Percentiles rank a stretch among this genome's conserved stretches.
These are phyloP conservation scores for Balanococcus diminutus DNA, from an alignment of 2,888 invertebrate species.

Conservation along the genomic window DNA sequence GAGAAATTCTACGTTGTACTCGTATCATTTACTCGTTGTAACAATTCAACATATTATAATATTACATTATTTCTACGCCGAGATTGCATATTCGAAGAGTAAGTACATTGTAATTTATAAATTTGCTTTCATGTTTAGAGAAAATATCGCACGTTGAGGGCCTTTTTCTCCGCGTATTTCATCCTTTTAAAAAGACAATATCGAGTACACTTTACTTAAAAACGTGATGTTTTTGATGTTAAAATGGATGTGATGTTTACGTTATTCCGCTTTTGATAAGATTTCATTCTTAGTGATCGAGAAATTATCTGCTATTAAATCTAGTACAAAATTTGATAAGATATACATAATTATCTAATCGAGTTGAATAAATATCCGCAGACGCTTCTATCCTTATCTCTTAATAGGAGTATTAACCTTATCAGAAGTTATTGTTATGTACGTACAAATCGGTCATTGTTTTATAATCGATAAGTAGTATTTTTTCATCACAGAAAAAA, in stretches of 20 bases:
- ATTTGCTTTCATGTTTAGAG: background rate
- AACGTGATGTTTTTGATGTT: background rate
- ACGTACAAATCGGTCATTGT: background rate
- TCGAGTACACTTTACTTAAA: background rate
- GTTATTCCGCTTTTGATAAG: background rate
- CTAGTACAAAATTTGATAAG: background rate
- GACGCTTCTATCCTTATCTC: background rate
- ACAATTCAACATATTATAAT: conserved; percentile 5
- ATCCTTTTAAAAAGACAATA: background rate
- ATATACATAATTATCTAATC: background rate
- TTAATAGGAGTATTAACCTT: background rate
- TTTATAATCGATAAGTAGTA: background rate
- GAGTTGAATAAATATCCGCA: background rate
- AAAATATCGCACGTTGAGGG: background rate
- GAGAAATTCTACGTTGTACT: background rate
- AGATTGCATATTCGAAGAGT: background rate
- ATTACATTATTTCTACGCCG: background rate
- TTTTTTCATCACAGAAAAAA: background rate
- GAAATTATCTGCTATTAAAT: background rate
- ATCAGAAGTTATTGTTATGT: background rate
- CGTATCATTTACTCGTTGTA: conserved; percentile 5
- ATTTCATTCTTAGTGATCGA: background rate
- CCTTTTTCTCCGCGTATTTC: background rate
- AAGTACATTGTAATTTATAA: conserved; percentile 13
- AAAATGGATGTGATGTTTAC: background rate